phyloP scores from a whole-genome alignment of 2,797 vertebrate species.

The Microhierax caerulescens region DNA sequence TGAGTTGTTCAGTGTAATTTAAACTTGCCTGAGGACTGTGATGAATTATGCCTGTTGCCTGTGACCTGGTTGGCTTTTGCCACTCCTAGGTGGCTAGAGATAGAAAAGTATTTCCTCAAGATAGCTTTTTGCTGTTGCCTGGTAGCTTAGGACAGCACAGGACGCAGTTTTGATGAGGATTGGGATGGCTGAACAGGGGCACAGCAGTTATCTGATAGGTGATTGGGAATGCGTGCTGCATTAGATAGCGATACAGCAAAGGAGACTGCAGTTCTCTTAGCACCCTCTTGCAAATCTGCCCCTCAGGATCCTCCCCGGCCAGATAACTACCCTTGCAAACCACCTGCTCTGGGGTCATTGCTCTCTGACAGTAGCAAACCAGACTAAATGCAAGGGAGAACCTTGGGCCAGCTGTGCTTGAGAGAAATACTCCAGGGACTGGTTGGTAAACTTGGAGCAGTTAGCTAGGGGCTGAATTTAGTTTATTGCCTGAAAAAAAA shows the following conservation, averaged over 20 bases:
- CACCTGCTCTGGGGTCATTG: accelerated
- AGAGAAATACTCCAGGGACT: neutral
- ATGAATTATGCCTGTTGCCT: neutral
- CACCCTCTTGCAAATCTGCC: neutral
- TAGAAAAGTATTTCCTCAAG: neutral
- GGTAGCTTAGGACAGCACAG: neutral
- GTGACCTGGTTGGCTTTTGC: neutral
- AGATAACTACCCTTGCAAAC: neutral
- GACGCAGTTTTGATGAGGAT: neutral
- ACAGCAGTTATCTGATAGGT: neutral
- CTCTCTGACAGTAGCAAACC: neutral
- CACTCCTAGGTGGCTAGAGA: neutral
- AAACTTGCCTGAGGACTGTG: neutral
- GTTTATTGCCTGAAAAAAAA: neutral
- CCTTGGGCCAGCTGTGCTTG: neutral
- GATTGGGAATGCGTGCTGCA: neutral
- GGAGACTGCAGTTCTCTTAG: neutral
- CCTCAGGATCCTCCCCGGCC: neutral
- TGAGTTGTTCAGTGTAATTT: neutral
- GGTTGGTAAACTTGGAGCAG: neutral
- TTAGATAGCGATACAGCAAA: neutral
- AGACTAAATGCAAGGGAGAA: neutral
- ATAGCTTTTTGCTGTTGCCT: neutral
- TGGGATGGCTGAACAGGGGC: neutral
- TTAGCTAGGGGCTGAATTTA: neutral